These are phyloP conservation scores for Pleuronectes platessa DNA, from an alignment of 2,113 vertebrate genomes.

Conservation along the genomic window DNA sequence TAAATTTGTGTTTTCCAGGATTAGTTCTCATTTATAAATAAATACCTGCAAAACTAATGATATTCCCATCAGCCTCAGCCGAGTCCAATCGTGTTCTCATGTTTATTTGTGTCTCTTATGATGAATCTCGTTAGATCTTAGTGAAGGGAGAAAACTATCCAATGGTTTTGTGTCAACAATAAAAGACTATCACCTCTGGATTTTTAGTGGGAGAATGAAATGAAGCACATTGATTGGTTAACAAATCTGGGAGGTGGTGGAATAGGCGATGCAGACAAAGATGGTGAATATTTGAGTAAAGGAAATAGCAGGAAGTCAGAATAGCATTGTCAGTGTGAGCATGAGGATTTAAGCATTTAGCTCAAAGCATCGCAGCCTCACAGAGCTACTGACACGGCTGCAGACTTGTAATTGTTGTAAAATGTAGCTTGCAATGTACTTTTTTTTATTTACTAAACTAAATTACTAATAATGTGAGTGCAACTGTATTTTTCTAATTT, in stretches of 20 bases:
- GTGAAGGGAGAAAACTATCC: too few relatives aligned
- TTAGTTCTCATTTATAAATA: neutral
- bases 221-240: neutral
- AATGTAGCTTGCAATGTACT: neutral
- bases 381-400: too few relatives aligned
- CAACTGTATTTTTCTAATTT: neutral
- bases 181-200: neutral
- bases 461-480: neutral
- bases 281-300: neutral
- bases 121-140: too few relatives aligned
- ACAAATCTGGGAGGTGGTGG: neutral
- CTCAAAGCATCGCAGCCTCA: too few relatives aligned
- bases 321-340: too few relatives aligned
- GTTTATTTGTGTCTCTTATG: too few relatives aligned
- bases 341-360: too few relatives aligned
- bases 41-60: neutral
- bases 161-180: neutral
- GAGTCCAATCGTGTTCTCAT: too few relatives aligned
- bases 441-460: neutral
- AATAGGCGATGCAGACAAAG: too few relatives aligned
- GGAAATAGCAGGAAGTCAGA: too few relatives aligned
- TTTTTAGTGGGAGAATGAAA: neutral
- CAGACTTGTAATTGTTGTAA: neutral
- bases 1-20: too few relatives aligned
- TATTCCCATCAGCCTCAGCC: slow-evolving; percentile 1